A percentile compares a stretch with the other conserved stretches of the same genome.
These are phyloP conservation scores for Girardia tigrina DNA, from an alignment of 2,888 invertebrate genomes.

Conservation along the genomic window DNA sequence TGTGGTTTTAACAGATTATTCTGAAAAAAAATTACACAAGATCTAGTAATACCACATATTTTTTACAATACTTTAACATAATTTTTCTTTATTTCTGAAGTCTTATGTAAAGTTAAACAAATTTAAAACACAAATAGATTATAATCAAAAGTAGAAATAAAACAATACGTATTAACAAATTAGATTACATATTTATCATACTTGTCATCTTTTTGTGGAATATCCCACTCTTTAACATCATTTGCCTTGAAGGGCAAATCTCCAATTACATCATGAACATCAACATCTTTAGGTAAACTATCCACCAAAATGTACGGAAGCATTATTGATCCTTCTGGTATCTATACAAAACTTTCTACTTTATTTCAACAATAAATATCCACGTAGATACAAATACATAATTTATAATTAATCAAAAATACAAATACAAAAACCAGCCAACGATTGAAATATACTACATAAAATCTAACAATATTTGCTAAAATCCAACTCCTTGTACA, in stretches of 20 bases:
- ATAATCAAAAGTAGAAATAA: too few relatives aligned
- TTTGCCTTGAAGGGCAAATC: conserved; percentile 19
- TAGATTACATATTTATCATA: conserved; percentile 13
- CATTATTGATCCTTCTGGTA: conserved; percentile 20
- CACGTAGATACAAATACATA: background rate
- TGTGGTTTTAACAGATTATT: too few relatives aligned
- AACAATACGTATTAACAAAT: background rate
- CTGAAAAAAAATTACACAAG: too few relatives aligned
- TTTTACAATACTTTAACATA: too few relatives aligned
- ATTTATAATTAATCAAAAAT: conserved; percentile 15
- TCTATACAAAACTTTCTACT: conserved; percentile 14
- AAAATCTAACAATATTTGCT: too few relatives aligned
- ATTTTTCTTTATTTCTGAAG: too few relatives aligned
- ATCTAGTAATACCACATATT: too few relatives aligned
- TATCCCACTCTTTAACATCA: conserved; percentile 19
- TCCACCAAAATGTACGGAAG: conserved; percentile 7
- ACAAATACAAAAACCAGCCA: too few relatives aligned
- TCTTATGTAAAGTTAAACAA: too few relatives aligned
- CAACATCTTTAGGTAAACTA: conserved; percentile 7
- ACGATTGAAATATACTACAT: too few relatives aligned
- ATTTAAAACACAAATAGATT: too few relatives aligned
- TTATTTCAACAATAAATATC: conserved; percentile 14
- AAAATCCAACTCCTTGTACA: too few relatives aligned
- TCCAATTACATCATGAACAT: conserved; percentile 2
- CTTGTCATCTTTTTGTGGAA: conserved; percentile 20